These are phyloP conservation scores for Tursiops truncatus DNA, from an alignment of 2,113 vertebrate species.

Conservation along the genomic window DNA sequence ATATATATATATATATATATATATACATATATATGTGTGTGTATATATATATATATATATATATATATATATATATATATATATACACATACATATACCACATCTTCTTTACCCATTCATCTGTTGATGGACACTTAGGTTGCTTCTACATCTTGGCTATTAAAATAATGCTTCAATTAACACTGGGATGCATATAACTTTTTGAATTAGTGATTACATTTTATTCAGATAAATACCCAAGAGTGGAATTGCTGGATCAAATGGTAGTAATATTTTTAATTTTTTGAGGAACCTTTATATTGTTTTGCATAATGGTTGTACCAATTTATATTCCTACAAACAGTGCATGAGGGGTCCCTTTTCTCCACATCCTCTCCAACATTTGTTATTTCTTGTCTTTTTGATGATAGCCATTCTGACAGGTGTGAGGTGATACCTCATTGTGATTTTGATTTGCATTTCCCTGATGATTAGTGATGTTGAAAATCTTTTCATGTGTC, in stretches of 20 bases:
- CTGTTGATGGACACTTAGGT: neutral
- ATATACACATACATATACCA: too few relatives aligned
- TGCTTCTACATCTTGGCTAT: neutral
- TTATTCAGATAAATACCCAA: neutral
- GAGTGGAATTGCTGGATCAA: neutral
- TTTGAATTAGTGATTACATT: neutral
- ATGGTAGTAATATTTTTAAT: neutral
- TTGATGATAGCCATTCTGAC: neutral
- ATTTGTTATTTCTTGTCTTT: neutral
- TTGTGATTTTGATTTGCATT: neutral
- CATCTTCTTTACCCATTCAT: neutral
- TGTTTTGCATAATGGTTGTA: neutral
- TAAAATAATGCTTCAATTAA: neutral
- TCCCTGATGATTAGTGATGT: too few relatives aligned
- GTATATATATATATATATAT: too few relatives aligned
- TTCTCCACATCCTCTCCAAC: neutral
- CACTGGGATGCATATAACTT: neutral
- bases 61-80: too few relatives aligned
- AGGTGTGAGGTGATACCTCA: neutral
- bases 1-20: too few relatives aligned
- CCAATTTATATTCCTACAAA: neutral
- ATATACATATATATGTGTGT: accelerated
- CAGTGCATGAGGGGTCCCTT: neutral
- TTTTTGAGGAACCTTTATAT: neutral
- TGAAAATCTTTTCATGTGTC: too few relatives aligned